A percentile compares a stretch with the other conserved stretches of the same genome.
Conservation (phyloP, 2,113 vertebrate species). For the Actenoides lindsayi region DNA sequence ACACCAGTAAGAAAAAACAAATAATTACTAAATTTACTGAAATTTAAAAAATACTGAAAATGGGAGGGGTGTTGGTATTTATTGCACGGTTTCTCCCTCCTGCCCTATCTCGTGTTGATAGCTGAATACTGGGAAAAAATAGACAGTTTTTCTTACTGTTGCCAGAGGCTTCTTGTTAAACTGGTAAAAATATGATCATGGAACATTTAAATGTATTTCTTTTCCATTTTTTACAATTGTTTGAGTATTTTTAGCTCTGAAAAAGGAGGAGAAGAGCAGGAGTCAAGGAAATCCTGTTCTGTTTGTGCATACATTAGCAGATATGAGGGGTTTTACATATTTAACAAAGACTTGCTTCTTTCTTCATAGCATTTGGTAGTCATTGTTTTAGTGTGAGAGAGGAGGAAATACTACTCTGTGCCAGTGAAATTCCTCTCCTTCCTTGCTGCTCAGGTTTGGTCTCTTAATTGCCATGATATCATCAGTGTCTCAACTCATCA, state of each 20-base stretch:
- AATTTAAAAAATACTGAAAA: neutral
- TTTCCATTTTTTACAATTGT: neutral
- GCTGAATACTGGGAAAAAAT: neutral
- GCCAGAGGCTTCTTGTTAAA: neutral
- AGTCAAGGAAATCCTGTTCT: conserved; percentile 27
- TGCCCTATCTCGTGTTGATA: neutral
- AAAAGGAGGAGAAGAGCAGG: neutral
- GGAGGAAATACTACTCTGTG: neutral
- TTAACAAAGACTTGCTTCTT: neutral
- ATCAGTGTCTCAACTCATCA: neutral
- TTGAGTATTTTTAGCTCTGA: neutral
- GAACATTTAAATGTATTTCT: neutral
- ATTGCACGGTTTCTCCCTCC: neutral
- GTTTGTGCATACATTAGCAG: neutral
- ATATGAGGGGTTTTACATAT: neutral
- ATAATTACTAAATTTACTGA: neutral
- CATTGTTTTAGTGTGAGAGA: neutral
- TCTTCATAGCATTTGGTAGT: neutral
- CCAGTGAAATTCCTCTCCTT: neutral
- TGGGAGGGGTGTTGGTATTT: neutral
- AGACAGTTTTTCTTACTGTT: neutral
- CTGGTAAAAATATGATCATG: neutral
- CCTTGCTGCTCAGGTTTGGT: conserved; percentile 25
- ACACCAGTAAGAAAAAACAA: neutral
- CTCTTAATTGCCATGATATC: neutral